Percentiles rank a stretch among this genome's conserved stretches.
These are phyloP conservation scores for Ciconia maguari DNA, from an alignment of 2,113 vertebrate genomes.

Conservation along the genomic window DNA sequence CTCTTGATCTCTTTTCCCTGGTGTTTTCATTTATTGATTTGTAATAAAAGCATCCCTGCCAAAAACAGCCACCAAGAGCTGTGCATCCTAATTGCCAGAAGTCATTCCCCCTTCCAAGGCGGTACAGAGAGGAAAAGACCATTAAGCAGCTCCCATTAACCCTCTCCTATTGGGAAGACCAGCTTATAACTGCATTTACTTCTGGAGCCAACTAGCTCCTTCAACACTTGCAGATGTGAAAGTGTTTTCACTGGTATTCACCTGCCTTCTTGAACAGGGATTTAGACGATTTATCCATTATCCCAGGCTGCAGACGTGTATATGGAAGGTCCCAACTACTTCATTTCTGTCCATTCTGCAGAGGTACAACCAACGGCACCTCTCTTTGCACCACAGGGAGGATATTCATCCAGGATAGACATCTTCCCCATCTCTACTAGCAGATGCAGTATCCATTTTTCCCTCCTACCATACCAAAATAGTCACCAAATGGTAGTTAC, in stretches of 20 bases:
- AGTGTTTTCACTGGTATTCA: not conserved
- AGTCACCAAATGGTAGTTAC: not conserved
- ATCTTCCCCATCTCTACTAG: not conserved
- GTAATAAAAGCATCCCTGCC: not conserved
- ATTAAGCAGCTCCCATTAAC: not conserved
- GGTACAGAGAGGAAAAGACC: not conserved
- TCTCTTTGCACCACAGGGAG: not conserved
- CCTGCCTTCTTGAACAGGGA: not conserved
- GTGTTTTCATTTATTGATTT: constrained; percentile 5
- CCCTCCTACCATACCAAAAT: not conserved
- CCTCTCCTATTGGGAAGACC: not conserved
- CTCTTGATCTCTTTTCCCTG: not conserved
- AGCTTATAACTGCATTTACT: too few relatives aligned
- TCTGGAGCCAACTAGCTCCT: not conserved
- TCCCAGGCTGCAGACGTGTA: not conserved
- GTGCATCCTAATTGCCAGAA: not conserved
- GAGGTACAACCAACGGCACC: not conserved
- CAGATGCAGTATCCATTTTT: not conserved
- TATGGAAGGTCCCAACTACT: not conserved
- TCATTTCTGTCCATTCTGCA: not conserved
- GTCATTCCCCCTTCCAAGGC: not conserved
- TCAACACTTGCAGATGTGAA: not conserved
- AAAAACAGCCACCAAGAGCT: not conserved
- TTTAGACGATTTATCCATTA: not conserved
- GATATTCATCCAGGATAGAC: not conserved